Evolutionary conservation across 2,888 invertebrate genomes (phyloP).

Genomic region (Trichopria drosophilae): DNA sequence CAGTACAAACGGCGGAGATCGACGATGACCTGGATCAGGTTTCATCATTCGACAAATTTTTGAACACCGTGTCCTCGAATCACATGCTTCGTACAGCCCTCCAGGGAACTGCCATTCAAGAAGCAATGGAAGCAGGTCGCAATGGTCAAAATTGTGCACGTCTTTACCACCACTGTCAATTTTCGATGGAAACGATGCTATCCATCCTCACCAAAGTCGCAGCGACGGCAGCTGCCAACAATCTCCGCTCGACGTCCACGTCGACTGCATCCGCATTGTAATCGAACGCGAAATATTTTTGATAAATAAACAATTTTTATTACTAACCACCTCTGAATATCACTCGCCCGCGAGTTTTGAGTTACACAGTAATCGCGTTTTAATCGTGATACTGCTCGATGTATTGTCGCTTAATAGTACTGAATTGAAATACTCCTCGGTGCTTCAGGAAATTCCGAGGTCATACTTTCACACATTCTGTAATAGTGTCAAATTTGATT

Average conservation of each 20-base stretch:
- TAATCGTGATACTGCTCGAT: too few species aligned
- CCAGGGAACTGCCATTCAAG: slow-evolving; percentile 62
- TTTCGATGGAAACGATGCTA: slow-evolving; percentile 54
- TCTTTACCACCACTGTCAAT: slow-evolving; percentile 59
- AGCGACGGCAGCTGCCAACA: slow-evolving; percentile 35
- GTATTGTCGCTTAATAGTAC: too few species aligned
- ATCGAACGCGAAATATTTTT: slow-evolving; percentile 20
- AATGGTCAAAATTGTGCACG: slow-evolving; percentile 56
- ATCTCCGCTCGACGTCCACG: too few species aligned
- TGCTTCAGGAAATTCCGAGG: too few species aligned
- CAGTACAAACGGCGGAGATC: slow-evolving; percentile 36
- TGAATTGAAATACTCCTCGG: too few species aligned
- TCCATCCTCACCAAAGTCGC: slow-evolving; percentile 49
- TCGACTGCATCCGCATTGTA: slow-evolving; percentile 32
- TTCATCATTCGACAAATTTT: slow-evolving; percentile 47
- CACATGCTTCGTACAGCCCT: slow-evolving; percentile 54
- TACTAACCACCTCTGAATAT: too few species aligned
- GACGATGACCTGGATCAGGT: too few species aligned
- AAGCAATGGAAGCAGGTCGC: slow-evolving; percentile 61
- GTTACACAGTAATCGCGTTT: too few species aligned
- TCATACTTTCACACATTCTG: too few species aligned
- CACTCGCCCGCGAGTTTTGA: too few species aligned
- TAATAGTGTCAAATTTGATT: too few species aligned
- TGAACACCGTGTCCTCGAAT: slow-evolving; percentile 51
- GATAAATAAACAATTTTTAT: too few species aligned